A percentile compares a stretch with the other conserved stretches of the same genome.
These are phyloP conservation scores for Prunella strophiata DNA, from an alignment of 2,797 vertebrate species.

Conservation along the genomic window DNA sequence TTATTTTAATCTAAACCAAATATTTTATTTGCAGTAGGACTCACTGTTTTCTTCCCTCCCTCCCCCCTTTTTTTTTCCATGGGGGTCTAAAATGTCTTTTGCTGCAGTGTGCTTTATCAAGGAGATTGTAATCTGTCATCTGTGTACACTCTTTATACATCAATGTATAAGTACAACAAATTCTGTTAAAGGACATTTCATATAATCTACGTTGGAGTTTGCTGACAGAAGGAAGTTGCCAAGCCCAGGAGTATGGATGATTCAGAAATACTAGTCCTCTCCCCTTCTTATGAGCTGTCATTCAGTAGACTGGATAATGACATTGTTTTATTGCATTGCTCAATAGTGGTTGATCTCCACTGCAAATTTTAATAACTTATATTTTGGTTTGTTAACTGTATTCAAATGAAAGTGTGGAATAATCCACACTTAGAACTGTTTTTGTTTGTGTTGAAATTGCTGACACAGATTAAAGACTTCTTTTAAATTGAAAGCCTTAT, in stretches of 20 bases:
- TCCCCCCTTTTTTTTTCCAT: background rate
- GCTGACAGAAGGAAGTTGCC: background rate
- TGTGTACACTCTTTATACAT: background rate
- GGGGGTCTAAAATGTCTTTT: background rate
- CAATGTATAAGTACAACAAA: background rate
- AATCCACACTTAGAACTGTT: background rate
- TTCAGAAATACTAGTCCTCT: background rate
- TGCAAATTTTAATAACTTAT: background rate
- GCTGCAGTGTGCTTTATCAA: background rate
- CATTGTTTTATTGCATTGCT: background rate
- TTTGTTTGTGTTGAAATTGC: background rate
- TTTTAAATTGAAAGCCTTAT: background rate
- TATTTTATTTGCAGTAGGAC: background rate
- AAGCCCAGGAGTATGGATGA: background rate
- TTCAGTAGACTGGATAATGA: background rate
- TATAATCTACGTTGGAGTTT: background rate
- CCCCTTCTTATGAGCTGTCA: background rate
- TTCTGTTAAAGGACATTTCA: background rate
- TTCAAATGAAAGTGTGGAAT: background rate
- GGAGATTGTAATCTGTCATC: background rate
- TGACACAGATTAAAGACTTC: background rate
- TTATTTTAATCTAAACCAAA: background rate
- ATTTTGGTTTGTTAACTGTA: accelerated
- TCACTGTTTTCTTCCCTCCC: background rate
- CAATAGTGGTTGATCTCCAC: background rate